Evolutionary conservation across 2,113 vertebrate species (phyloP), one percentile per base, ranked within the genome.

Genomic region (Entosphenus tridentatus): DNA sequence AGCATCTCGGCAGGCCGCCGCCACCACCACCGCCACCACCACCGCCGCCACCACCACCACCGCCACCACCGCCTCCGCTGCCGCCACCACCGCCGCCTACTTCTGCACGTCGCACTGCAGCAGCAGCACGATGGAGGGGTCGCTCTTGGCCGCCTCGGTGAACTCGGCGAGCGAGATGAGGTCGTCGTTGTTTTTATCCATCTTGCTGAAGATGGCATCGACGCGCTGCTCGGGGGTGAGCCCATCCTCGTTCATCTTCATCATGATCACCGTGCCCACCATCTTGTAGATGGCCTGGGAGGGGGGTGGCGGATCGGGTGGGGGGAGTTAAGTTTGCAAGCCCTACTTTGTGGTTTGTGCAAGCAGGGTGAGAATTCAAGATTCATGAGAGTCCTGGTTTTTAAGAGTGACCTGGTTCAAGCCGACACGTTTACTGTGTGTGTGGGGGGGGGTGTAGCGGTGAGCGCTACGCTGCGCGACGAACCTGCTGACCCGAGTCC

Each of bases 181-280:
- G 72, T 97, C 91, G 0, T 97, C 89, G 77, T 90, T 88, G 80
- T 97, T 91, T 76, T 89, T 92, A 82, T 97, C 92, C 92, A 97
- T 97, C 85, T 95, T 96, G 77, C 87, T 91, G 82, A 97, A 97
- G 83, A 97, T 97, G 82, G 93, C 95, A 81, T 97, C 92, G 18
- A 96, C 92, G 0, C 92, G 84, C 77, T 97, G 91, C 81, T 97
- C 90, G 13, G 92, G 89, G 0, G 92, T 96, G 76, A 97, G 82
- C 73, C 89, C 88, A 0, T 97, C 92, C 55, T 97, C 91, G 70
- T 97, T 95, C 92, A 97, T 97, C 3, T 91, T 83, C 91, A 97
- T 97, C 92, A 96, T 97, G 76, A 97, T 97, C 75, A 97, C 92
- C 0, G 92, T 97, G 72, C 92, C 92, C 59, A 96, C 92, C 92